Conservation (phyloP, 2,797 vertebrate species). For the Ctenosaura bakeri region DNA sequence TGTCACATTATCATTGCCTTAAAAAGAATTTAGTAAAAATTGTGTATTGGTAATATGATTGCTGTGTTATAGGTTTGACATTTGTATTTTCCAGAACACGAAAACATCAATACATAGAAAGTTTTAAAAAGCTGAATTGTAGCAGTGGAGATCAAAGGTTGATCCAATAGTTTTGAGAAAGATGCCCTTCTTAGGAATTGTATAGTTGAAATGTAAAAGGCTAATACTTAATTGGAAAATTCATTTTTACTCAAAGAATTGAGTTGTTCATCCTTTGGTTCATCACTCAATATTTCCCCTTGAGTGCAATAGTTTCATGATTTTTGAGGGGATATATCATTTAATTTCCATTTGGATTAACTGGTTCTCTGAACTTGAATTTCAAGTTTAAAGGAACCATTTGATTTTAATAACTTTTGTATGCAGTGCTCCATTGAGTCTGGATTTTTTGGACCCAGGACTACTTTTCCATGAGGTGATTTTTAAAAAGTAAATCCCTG, state of each 20-base stretch:
- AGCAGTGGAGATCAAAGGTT: conserved; percentile 26
- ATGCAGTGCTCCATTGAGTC: conserved; percentile 82
- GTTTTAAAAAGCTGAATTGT: conserved; percentile 56
- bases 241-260: conserved; percentile 51
- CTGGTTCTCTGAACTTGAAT: conserved; percentile 78
- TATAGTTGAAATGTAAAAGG: conserved; percentile 29
- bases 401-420: conserved; percentile 86
- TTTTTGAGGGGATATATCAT: conserved; percentile 74
- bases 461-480: conserved; percentile 85
- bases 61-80: conserved; percentile 58
- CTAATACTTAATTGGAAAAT: conserved; percentile 57
- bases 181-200: neutral
- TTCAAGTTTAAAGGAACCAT: conserved; percentile 83
- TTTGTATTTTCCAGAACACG: conserved; percentile 61
- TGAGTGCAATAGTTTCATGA: conserved; percentile 58
- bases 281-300: conserved; percentile 55
- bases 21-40: conserved; percentile 59
- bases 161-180: conserved; percentile 24
- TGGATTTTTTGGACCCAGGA: conserved; percentile 80
- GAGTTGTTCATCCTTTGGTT: conserved; percentile 56
- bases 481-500: conserved; percentile 83
- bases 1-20: conserved; percentile 54
- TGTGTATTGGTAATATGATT: conserved; percentile 59
- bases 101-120: conserved; percentile 58
- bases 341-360: conserved; percentile 84